Base-by-base conservation (phyloP, 1,140 invertebrate genomes). In the Psix sp. region DNA sequence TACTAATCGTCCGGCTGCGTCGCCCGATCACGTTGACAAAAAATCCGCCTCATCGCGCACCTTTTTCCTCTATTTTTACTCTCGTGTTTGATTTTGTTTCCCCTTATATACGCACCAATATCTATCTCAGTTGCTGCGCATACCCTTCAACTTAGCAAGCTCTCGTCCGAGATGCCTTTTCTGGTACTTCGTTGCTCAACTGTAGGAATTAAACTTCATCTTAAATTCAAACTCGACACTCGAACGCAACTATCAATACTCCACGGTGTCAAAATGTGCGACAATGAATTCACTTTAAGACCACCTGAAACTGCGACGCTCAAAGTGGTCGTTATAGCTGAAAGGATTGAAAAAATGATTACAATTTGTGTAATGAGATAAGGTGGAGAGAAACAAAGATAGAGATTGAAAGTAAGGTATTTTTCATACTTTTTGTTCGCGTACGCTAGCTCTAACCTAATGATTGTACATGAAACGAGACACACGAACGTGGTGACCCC, bases 161-260 rank as follows among this genome's bases (percentile, higher is more conserved):
- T 75, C 74, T 77, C 72, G 68, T 42, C 48, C 74, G 33, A 75
- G 63, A 65, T 26, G 46, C 62, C 39, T 70, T 76, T 67, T 54
- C 43, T 45, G 51, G 60, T 68, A 42, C 75, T 54, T 60, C 57
- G 49, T 49, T 63, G 51, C 67, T 71, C 43, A 63, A 51, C 14
- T 57, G 72, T 77, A 77, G 77, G 76, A 80, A 83, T 82, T 78
- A 77, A 56, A 20, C 43, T 42, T 42, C 42, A 48, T 46, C 31
- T 59, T 33, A 42, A 77, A 81, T 82, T 81, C 76, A 78, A 78
- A 80, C 80, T 75, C 56, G 65, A 57, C 74, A 68, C 76, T 80
- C 65, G 45, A 73, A 74, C 63, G 76, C 70, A 80, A 67, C 42
- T 38, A 74, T 45, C 59, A 21, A 29, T 26, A 18, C 40, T 11